Evolutionary conservation across 2,113 vertebrate species (phyloP).

Genomic region (Amphiprion ocellaris): DNA sequence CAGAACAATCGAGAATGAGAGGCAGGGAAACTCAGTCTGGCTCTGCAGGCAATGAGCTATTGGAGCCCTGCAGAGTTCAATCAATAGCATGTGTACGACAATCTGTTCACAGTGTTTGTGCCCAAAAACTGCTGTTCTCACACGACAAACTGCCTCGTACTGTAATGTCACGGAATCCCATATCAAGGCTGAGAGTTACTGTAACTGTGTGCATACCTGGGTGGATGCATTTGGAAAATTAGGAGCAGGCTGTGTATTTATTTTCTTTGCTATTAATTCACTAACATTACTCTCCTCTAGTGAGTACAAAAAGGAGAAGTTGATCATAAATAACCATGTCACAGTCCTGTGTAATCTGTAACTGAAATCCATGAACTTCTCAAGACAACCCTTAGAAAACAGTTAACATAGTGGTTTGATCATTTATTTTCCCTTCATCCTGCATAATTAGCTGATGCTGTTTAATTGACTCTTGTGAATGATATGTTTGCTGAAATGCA

Average conservation of each 20-base stretch:
- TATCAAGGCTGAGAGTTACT: background rate
- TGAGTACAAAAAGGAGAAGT: no score
- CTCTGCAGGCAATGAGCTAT: slow-evolving; percentile 53
- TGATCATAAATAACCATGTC: no score
- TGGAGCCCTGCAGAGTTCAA: slow-evolving; percentile 60
- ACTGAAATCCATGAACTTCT: no score
- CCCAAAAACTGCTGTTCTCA: slow-evolving; percentile 31
- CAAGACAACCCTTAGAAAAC: no score
- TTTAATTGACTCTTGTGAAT: no score
- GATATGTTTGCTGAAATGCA: no score
- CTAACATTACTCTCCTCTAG: no score
- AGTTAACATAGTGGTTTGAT: no score
- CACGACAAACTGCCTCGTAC: background rate
- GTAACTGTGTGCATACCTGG: background rate
- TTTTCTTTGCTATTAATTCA: background rate
- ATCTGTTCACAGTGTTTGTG: slow-evolving; percentile 57
- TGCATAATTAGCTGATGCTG: no score
- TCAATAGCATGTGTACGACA: slow-evolving; percentile 66
- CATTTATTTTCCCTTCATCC: no score
- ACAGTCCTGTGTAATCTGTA: no score
- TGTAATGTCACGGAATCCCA: slow-evolving; percentile 6
- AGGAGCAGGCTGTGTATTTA: background rate
- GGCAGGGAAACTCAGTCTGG: slow-evolving; percentile 37
- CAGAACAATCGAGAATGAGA: slow-evolving; percentile 40
- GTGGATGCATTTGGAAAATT: background rate